Evolutionary conservation across 1,140 invertebrate genomes (phyloP).

Genomic region (Goniozus legneri): DNA sequence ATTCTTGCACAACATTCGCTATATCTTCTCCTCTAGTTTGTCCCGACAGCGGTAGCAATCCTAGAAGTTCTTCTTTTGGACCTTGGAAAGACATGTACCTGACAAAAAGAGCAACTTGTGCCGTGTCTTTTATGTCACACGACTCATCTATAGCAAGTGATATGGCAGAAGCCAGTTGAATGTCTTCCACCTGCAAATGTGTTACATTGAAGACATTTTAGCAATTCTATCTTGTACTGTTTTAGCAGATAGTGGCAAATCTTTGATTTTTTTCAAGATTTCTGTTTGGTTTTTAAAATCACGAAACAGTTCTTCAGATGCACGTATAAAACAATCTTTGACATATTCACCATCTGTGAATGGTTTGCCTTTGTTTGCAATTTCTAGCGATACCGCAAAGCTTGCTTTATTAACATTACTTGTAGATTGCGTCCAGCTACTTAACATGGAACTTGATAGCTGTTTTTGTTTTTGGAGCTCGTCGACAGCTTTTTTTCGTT

Average conservation of each 20-base stretch:
- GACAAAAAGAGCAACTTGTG: constrained; percentile 32
- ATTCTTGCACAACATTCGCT: constrained; percentile 27
- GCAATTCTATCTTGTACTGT: constrained; percentile 32
- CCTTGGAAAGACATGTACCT: constrained; percentile 20
- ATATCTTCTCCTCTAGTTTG: constrained; percentile 34
- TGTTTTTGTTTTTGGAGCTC: constrained; percentile 28
- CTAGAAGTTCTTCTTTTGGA: constrained; percentile 28
- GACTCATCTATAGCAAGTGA: constrained; percentile 33
- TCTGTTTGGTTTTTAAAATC: constrained; percentile 37
- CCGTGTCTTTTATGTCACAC: constrained; percentile 32
- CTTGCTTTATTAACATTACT: constrained; percentile 34
- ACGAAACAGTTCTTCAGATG: constrained; percentile 33
- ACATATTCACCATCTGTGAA: constrained; percentile 36
- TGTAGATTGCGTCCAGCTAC: constrained; percentile 34
- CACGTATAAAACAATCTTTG: constrained; percentile 33
- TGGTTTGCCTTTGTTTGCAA: constrained; percentile 35
- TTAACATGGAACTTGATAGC: constrained; percentile 10
- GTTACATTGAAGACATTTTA: constrained; percentile 37
- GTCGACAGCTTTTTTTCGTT: constrained; percentile 32
- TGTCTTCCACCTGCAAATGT: constrained; percentile 25
- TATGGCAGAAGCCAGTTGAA: constrained; percentile 23
- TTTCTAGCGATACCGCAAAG: constrained; percentile 24
- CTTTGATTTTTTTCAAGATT: constrained; percentile 32
- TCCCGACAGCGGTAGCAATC: constrained; percentile 26
- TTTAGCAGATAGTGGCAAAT: constrained; percentile 31